phyloP scores from a whole-genome alignment of 2,888 invertebrate genomes.

The Charanyca ferruginea region DNA sequence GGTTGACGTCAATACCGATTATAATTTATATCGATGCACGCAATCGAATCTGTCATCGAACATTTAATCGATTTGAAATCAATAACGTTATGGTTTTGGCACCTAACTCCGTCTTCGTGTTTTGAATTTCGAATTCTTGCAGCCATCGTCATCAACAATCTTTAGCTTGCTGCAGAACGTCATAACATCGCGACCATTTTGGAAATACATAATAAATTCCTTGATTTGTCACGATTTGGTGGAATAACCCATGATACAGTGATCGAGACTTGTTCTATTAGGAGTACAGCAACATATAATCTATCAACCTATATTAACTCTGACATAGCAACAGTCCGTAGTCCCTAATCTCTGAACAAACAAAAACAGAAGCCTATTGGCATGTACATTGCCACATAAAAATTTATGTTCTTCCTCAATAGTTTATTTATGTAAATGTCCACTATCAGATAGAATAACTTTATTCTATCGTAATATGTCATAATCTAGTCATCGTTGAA shows the following conservation, averaged over 20 bases:
- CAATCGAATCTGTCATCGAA: slow-evolving; percentile 64
- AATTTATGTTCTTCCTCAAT: slow-evolving; percentile 43
- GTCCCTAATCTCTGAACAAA: slow-evolving; percentile 9
- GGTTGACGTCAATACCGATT: slow-evolving; percentile 63
- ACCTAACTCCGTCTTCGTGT: slow-evolving; percentile 42
- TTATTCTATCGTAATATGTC: slow-evolving; percentile 62
- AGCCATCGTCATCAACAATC: slow-evolving; percentile 16
- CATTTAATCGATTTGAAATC: slow-evolving; percentile 66
- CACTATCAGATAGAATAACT: slow-evolving; percentile 57
- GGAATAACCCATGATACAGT: not conserved
- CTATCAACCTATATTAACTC: slow-evolving; percentile 18
- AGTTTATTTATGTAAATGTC: slow-evolving; percentile 61
- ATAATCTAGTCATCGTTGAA: slow-evolving; percentile 61
- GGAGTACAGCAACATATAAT: not conserved
- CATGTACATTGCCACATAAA: slow-evolving; percentile 38
- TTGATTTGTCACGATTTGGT: not conserved
- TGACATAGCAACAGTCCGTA: slow-evolving; percentile 5
- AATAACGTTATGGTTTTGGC: slow-evolving; percentile 61
- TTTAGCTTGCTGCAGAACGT: slow-evolving; percentile 6
- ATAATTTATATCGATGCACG: slow-evolving; percentile 65
- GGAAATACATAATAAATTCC: slow-evolving; percentile 1
- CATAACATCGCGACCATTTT: slow-evolving; percentile 1
- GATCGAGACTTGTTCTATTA: not conserved
- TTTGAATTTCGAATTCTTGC: slow-evolving; percentile 43
- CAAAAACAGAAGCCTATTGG: slow-evolving; percentile 47